These are phyloP conservation scores for Drosophila fuyamai DNA, from an alignment of 1,140 invertebrate species.

Conservation along the genomic window DNA sequence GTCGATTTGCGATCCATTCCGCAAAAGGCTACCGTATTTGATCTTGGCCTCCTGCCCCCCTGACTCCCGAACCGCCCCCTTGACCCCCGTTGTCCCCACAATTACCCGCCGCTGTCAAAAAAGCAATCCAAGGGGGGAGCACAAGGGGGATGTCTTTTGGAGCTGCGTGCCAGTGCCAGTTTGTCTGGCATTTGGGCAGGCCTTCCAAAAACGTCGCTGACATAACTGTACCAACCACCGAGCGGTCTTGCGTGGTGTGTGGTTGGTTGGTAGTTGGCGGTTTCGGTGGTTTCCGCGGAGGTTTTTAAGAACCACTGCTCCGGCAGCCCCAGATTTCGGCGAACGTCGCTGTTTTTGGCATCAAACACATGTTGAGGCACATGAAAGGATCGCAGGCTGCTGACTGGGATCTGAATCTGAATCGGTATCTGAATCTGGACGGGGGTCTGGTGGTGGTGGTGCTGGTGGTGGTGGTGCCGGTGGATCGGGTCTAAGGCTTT, in stretches of 20 bases:
- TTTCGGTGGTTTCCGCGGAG: slow-evolving; percentile 1
- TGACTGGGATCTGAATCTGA: slow-evolving; percentile 21
- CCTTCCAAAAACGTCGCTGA: slow-evolving; percentile 78
- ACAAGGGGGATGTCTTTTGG: slow-evolving; percentile 21
- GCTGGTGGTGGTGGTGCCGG: neutral
- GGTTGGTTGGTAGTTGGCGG: slow-evolving; percentile 9
- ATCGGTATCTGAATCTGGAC: slow-evolving; percentile 2
- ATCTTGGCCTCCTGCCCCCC: slow-evolving; percentile 27
- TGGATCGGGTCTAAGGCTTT: slow-evolving; percentile 42
- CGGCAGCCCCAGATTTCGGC: slow-evolving; percentile 69
- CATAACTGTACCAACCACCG: slow-evolving; percentile 70
- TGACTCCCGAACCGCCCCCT: neutral
- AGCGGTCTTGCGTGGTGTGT: slow-evolving; percentile 51
- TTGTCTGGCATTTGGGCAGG: slow-evolving; percentile 77
- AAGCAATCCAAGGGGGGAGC: neutral
- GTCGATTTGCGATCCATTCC: slow-evolving; percentile 61
- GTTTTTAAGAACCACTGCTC: slow-evolving; percentile 51
- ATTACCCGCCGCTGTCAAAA: slow-evolving; percentile 22
- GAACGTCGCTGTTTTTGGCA: slow-evolving; percentile 80
- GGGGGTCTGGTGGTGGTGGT: neutral
- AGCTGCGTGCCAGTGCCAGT: slow-evolving; percentile 67
- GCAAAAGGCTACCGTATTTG: slow-evolving; percentile 80
- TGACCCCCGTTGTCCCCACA: slow-evolving; percentile 1
- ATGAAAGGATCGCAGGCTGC: slow-evolving; percentile 67
- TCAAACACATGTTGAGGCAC: slow-evolving; percentile 80